Evolutionary conservation across 2,113 vertebrate genomes (phyloP).

Genomic region (Lepidiolamprologus cunningtoni): DNA sequence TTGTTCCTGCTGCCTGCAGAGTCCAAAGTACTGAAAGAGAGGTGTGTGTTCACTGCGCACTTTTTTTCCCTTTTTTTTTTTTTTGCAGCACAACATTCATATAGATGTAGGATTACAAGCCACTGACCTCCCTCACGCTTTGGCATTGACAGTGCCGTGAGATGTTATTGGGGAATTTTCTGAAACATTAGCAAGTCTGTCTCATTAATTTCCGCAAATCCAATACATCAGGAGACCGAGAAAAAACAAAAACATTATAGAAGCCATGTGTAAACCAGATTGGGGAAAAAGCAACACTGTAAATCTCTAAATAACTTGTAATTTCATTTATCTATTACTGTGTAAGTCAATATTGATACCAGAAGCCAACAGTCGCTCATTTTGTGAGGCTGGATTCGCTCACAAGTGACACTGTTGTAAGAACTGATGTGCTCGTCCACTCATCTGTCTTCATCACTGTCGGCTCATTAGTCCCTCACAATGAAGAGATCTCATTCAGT

Average conservation of each 20-base stretch:
- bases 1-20: slow-evolving; percentile 30
- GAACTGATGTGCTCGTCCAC: background rate
- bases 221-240: background rate
- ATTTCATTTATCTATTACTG: background rate
- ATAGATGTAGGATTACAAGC: slow-evolving; percentile 1
- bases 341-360: background rate
- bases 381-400: background rate
- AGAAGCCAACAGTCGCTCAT: background rate
- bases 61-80: background rate
- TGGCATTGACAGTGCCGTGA: background rate
- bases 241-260: background rate
- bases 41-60: background rate
- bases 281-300: background rate
- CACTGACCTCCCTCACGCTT: slow-evolving; percentile 8
- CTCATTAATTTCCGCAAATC: background rate
- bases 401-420: background rate
- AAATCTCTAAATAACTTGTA: background rate
- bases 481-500: background rate
- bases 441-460: background rate
- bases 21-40: slow-evolving; percentile 40
- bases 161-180: slow-evolving; percentile 8
- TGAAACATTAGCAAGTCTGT: background rate
- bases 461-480: background rate
- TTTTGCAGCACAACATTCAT: background rate
- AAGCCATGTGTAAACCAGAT: background rate